phyloP scores from a whole-genome alignment of 2,113 vertebrate species.

The Erpornis zantholeuca region DNA sequence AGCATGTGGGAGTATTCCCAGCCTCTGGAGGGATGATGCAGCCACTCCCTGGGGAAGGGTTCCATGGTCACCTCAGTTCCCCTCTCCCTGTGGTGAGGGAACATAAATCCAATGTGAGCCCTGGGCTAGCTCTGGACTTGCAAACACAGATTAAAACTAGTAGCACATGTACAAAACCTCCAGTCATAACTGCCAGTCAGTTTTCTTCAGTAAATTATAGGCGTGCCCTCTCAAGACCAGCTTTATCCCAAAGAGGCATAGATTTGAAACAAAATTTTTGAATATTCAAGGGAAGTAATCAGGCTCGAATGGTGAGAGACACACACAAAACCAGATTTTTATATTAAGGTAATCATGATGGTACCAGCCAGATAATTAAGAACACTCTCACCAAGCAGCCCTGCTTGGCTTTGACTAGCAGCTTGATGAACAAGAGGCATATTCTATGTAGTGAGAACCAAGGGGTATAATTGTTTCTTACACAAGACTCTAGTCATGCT shows the following conservation, averaged over 20 bases:
- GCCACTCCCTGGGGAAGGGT: neutral
- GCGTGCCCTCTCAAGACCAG: neutral
- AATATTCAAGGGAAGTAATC: neutral
- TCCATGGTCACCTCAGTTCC: neutral
- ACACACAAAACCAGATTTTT: neutral
- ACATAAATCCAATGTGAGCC: neutral
- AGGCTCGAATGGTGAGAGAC: neutral
- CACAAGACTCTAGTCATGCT: fast-evolving
- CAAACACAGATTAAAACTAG: neutral
- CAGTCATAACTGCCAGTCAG: neutral
- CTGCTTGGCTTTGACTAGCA: neutral
- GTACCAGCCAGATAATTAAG: neutral
- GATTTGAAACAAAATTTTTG: neutral
- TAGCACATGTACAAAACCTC: neutral
- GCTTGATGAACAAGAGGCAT: neutral
- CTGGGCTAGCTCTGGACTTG: neutral
- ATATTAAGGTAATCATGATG: neutral
- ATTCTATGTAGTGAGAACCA: neutral
- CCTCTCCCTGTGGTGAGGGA: neutral
- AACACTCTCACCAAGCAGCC: neutral
- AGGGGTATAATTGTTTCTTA: neutral
- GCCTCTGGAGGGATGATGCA: neutral
- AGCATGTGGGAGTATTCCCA: neutral
- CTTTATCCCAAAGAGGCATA: neutral
- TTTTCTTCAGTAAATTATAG: neutral